Evolutionary conservation across 30 jellyfish, hydroid and myxozoan species (phyloP), one percentile per base, ranked within the genome.

Genomic region (Mastigias papua): DNA sequence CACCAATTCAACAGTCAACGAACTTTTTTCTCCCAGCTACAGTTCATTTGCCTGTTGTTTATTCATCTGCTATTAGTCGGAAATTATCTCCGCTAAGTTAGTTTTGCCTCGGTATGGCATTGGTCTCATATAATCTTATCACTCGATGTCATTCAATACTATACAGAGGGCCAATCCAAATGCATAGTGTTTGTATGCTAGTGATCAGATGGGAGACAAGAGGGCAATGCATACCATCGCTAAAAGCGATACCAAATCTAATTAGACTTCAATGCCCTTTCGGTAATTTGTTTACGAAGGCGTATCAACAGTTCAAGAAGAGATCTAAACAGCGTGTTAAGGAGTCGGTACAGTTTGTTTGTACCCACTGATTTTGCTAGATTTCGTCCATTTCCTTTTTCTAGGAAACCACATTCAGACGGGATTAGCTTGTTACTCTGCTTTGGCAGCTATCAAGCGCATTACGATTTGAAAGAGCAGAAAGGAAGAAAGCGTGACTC

Each of bases 201-300:
- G 74, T 42, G 23, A 63, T 63, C 74, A 63, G 5, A 21, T 11
- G 42, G n/a, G 74, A 63, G 74, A 63, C 69, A 57, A 57, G 57
- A 27, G 17, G 81, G 81, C 61, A 69, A 19, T 19, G 81, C 60
- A 69, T 72, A 72, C 83, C 83, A 7, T 27, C 34, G 68, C 68
- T 72, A 49, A 72, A 72, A 13, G 83, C 68, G 37, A 34, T 27
- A 34, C 66, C 22, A 27, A 49, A 72, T 72, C 63, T 72, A 72
- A 72, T 72, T 72, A 34, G 34, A 20, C 30, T 34, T 49, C 83
- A 72, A 33, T 72, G 67, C 21, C 20, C n/a, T 72, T 23, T 23
- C 68, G 67, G 42, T 77, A 37, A 77, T 77, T n/a, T 58, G 79
- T 77, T 77, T 77, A 77, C 67, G 77, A 28, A 49, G 78, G 77